These are phyloP conservation scores for Poicephalus gulielmi DNA, from an alignment of 2,113 vertebrate species.

Conservation along the genomic window DNA sequence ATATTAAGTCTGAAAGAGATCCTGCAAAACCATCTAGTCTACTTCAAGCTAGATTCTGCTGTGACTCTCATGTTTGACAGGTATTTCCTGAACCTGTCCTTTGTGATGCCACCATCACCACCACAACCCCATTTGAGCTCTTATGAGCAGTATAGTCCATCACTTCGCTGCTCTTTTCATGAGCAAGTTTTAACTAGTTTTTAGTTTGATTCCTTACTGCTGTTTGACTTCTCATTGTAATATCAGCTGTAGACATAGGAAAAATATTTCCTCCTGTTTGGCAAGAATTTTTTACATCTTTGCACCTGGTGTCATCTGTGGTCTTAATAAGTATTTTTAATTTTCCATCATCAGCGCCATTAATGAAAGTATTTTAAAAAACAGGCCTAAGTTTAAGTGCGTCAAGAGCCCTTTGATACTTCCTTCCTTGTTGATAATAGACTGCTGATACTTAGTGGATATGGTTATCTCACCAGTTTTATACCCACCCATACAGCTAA, in stretches of 20 bases:
- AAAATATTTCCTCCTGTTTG: neutral
- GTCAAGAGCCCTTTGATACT: neutral
- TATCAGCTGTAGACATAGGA: neutral
- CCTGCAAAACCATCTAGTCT: neutral
- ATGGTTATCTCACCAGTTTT: neutral
- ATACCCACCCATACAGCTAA: neutral
- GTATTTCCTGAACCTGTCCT: neutral
- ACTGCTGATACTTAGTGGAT: neutral
- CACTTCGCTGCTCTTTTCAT: neutral
- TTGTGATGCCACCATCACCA: neutral
- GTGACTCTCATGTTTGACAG: neutral
- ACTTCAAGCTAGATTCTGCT: neutral
- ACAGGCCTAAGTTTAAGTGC: neutral
- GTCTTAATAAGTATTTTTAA: neutral
- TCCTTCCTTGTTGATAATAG: neutral
- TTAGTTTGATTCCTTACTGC: neutral
- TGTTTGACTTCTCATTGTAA: neutral
- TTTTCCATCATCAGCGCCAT: neutral
- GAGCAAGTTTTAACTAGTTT: neutral
- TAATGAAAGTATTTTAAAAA: neutral
- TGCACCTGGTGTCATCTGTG: neutral
- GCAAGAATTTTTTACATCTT: neutral
- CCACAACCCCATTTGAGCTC: neutral
- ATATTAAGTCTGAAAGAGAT: neutral
- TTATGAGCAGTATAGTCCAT: neutral